These are phyloP conservation scores for Mnemiopsis leidyi DNA, from an alignment of 37 sponge, comb jelly and placozoan genomes.

Conservation along the genomic window DNA sequence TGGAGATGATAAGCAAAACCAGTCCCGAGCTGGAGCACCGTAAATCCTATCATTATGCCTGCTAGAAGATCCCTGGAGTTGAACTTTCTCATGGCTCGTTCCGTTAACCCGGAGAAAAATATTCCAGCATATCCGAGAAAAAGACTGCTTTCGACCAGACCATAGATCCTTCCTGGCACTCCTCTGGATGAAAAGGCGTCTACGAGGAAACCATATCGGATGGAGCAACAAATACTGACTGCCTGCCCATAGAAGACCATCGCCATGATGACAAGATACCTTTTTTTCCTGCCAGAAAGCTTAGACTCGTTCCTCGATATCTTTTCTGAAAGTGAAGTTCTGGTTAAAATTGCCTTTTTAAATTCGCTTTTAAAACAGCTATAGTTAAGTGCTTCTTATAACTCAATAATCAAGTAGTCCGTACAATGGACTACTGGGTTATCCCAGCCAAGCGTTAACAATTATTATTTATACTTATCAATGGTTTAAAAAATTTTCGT, in stretches of 20 bases:
- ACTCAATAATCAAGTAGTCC: no score
- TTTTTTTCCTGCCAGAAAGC: background rate
- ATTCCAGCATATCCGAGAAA: background rate
- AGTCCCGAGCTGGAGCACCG: background rate
- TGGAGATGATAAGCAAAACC: background rate
- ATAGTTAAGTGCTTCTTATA: no score
- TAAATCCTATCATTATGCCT: background rate
- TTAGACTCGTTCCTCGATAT: no score
- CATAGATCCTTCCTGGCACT: background rate
- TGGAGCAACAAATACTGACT: conserved; percentile 33
- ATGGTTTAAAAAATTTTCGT: no score
- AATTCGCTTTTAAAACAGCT: no score
- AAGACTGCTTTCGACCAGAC: background rate
- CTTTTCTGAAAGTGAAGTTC: no score
- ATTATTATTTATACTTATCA: no score
- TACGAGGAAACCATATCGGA: conserved; percentile 47
- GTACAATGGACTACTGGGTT: no score
- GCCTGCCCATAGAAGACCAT: conserved; percentile 14
- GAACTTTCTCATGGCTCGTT: background rate
- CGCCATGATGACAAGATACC: background rate
- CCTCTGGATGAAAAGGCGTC: background rate
- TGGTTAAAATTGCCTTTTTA: no score
- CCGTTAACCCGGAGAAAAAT: background rate
- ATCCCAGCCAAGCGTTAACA: no score
- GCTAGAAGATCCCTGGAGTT: background rate